Percentiles rank a stretch among this genome's conserved stretches.
phyloP scores from a whole-genome alignment of 1,140 invertebrate species.

The Sycobia sp. region DNA sequence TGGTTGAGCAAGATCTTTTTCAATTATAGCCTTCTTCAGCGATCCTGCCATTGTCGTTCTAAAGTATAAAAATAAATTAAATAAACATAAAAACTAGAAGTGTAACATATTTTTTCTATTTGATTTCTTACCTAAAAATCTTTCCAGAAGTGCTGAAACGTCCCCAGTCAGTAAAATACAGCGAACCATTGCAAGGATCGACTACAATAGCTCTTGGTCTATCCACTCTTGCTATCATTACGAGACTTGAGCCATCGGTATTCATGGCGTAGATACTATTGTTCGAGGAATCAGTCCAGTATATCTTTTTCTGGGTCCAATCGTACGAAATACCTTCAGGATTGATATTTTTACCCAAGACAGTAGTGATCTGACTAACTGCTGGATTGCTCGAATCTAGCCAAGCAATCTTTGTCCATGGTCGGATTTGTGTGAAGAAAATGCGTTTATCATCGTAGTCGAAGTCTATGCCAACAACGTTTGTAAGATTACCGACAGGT shows the following conservation, averaged over 20 bases:
- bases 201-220: constrained; percentile 93
- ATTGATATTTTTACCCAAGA: constrained; percentile 83
- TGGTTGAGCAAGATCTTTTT: constrained; percentile 90
- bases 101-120: background rate
- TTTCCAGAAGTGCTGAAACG: constrained; percentile 90
- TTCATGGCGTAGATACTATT: constrained; percentile 96
- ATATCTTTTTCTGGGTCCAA: constrained; percentile 96
- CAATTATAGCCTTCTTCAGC: constrained; percentile 85
- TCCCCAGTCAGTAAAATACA: constrained; percentile 95
- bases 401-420: constrained; percentile 85
- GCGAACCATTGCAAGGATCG: constrained; percentile 92
- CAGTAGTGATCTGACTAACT: constrained; percentile 68
- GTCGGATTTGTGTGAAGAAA: constrained; percentile 90
- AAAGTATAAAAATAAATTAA: background rate
- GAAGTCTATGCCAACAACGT: constrained; percentile 96
- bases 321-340: constrained; percentile 96
- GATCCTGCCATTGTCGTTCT: constrained; percentile 96
- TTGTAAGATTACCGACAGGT: constrained; percentile 87
- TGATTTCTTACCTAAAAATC: constrained; percentile 70
- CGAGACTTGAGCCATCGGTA: constrained; percentile 82
- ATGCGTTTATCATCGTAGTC: constrained; percentile 87
- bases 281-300: constrained; percentile 95
- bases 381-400: constrained; percentile 73
- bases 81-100: background rate
- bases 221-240: constrained; percentile 92